Evolutionary conservation across 2,888 invertebrate species (phyloP), one percentile per base, ranked within the genome.

Genomic region (Coenonympha arcania): DNA sequence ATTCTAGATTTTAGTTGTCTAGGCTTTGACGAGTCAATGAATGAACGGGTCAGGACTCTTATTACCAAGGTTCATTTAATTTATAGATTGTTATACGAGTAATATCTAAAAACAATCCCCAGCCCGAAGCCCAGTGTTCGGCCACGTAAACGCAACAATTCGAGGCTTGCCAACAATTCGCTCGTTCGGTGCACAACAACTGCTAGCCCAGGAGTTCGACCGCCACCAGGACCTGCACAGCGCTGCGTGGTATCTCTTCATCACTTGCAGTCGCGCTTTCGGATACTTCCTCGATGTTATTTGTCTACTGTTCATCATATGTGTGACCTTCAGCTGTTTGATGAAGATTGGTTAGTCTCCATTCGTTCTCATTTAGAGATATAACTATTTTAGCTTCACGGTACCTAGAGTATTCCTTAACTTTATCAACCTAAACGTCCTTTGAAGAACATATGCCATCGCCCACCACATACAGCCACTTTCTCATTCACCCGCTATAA

Each of bases 121-220:
- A 95, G 95, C 93, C 60, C 89, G 94, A 48, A 94, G 94, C 65
- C 95, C 95, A 1, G 92, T 95, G 0, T 95, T 94, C 70, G 90
- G 93, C 1, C 95, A 95, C 71, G 79, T 95, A 28, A 93, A 91
- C 65, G 91, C 94, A 6, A 91, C 93, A 0, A 83, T 96, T 2
- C 89, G 92, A 59, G 95, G 95, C 0, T 74, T 95, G 16, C 90
- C 92, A 0, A 94, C 95, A 0, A 93, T 96, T 37, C 82, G 96
- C 48, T 93, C 95, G 0, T 93, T 91, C 63, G 87, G 89, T 1
- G 91, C 92, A 0, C 90, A 94, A 71, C 65, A 84, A 1, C 88
- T 90, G 4, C 86, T 95, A 41, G 79, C 84, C 1, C 71, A 77
- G 9, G 89, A 90, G 62, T 89, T 89, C 69, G 86, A 79, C 60